Percentiles rank a stretch among this genome's conserved stretches.
Conservation (phyloP, 2,113 vertebrate species). For the Cinclus cinclus region DNA sequence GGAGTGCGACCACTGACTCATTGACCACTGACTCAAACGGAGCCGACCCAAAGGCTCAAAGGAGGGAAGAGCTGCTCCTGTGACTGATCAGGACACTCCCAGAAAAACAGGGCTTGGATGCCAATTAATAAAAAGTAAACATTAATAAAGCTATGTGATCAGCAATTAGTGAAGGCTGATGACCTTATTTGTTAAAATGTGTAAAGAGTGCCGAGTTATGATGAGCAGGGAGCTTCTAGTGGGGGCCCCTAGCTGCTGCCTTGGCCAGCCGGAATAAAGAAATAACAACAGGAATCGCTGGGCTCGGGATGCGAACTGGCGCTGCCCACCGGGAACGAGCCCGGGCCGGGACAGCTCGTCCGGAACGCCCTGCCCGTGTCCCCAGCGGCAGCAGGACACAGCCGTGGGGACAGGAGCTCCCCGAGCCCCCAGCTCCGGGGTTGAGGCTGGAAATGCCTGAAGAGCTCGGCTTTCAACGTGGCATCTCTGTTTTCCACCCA, state of each 20-base stretch:
- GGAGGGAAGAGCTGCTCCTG: neutral
- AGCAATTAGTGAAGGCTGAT: neutral
- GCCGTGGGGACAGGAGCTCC: neutral
- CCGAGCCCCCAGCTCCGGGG: neutral
- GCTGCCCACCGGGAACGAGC: neutral
- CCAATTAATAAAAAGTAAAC: neutral
- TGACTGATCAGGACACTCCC: neutral
- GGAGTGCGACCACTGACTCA: neutral
- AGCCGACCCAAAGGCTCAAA: too few species aligned
- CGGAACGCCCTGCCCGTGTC: neutral
- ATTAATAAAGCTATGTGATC: neutral
- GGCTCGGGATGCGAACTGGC: neutral
- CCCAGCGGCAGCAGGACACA: neutral
- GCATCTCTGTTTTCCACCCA: neutral
- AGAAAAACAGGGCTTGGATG: neutral
- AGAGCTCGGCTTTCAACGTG: neutral
- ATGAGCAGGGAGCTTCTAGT: neutral
- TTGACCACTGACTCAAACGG: neutral
- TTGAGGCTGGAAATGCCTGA: neutral
- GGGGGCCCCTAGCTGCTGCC: neutral
- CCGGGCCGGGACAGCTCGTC: neutral
- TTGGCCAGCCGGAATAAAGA: neutral
- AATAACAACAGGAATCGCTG: rapidly evolving
- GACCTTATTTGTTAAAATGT: neutral
- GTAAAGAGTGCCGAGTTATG: neutral